phyloP scores from a whole-genome alignment of 2,888 invertebrate species.

The Hypercompe scribonia region DNA sequence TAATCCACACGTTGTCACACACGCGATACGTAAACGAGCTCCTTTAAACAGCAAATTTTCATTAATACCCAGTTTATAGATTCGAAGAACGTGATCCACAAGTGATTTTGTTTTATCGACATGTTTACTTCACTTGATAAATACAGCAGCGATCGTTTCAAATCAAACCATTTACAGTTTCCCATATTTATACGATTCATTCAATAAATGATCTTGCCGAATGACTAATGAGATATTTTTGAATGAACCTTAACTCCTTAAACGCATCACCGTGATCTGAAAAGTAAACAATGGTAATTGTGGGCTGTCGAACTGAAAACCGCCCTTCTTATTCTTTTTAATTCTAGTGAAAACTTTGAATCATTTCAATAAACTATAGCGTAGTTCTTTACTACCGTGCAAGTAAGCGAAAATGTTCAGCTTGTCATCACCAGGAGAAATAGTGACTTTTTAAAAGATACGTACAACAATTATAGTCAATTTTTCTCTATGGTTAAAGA shows the following conservation, averaged over 20 bases:
- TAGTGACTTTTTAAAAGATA: not conserved
- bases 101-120: slow-evolving; percentile 36
- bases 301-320: not conserved
- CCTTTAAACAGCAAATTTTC: slow-evolving; percentile 33
- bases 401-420: not conserved
- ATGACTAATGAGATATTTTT: not conserved
- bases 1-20: slow-evolving; percentile 41
- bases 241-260: not conserved
- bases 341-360: not conserved
- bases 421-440: not conserved
- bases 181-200: not conserved
- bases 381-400: not conserved
- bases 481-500: not conserved
- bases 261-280: not conserved
- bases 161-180: not conserved
- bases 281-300: not conserved
- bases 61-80: slow-evolving; percentile 32
- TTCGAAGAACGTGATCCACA: slow-evolving; percentile 38
- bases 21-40: slow-evolving; percentile 21
- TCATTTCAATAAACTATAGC: not conserved
- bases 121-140: slow-evolving; percentile 29
- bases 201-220: not conserved
- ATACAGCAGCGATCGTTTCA: not conserved
- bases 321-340: not conserved
- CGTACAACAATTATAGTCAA: too few species aligned